phyloP scores from a whole-genome alignment of 1,140 invertebrate genomes.

The Drosophila bocki region DNA sequence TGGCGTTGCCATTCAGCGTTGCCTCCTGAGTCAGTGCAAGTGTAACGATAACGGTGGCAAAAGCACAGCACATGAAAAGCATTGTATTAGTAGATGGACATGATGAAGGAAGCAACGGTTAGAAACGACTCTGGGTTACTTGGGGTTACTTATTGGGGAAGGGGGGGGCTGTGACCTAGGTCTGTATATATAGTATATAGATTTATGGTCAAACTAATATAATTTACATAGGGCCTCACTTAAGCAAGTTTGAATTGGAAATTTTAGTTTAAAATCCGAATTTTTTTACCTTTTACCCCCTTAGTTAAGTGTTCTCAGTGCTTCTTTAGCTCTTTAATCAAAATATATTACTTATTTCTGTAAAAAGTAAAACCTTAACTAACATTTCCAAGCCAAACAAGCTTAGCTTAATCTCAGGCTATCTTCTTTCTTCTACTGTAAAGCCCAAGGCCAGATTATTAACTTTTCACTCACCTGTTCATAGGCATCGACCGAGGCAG shows the following conservation, averaged over 20 bases:
- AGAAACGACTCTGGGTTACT: constrained; percentile 30
- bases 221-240: not conserved
- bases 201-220: constrained; percentile 2
- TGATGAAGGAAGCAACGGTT: constrained; percentile 56
- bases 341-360: too few relatives aligned
- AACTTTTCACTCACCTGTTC: constrained; percentile 65
- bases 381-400: not conserved
- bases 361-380: not conserved
- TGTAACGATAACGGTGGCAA: constrained; percentile 53
- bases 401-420: too few relatives aligned
- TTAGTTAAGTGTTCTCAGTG: too few relatives aligned
- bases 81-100: constrained; percentile 77
- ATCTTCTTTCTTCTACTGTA: too few relatives aligned
- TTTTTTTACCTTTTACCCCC: too few relatives aligned
- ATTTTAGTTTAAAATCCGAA: not conserved
- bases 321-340: too few relatives aligned
- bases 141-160: constrained; percentile 6
- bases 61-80: constrained; percentile 77
- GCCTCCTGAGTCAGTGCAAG: constrained; percentile 61
- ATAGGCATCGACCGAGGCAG: constrained; percentile 24
- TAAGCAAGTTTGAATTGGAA: not conserved
- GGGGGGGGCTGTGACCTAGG: constrained; percentile 18
- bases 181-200: constrained; percentile 9
- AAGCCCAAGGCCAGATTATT: not conserved
- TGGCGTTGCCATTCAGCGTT: constrained; percentile 66